Evolutionary conservation across 2,888 invertebrate species (phyloP), one percentile per base, ranked within the genome.

Genomic region (Drosophila fungiperda): DNA sequence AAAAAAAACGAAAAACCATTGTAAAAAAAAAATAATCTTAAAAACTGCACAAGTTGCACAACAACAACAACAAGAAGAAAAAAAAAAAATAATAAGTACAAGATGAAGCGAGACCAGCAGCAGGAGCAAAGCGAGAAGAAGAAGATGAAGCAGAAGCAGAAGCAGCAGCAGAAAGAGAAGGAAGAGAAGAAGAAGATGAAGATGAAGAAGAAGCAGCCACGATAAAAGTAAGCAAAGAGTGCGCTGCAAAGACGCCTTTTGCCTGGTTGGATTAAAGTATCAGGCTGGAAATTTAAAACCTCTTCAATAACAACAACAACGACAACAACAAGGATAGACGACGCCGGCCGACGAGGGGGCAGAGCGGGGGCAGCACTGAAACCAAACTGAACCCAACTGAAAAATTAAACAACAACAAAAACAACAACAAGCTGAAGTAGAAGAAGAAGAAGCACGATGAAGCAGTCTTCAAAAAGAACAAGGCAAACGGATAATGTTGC

Each of bases 251-350:
- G 66, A 69, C 61, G 70, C 76, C 55, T 53, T 72, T 80, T 66
- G 66, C 68, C 53, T 50, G 69, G 48, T 60, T 69, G 88, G 80
- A 85, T 88, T 85, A 76, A 88, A 76, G 80, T 76, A 76, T 88
- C 69, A 65, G 71, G 52, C 73, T 69, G 67, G 83, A 88, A 85
- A 83, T 76, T 86, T 76, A 74, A 83, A 83, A 83, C 83, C 86
- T 62, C 67, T 69, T 73, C 52, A 79, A 50, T 49, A 65, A 45
- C 68, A 73, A 60, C 54, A 61, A 32, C 42, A 32, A 38, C 23
- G 23, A 53, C 20, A 53, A 53, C 17, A 53, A 23, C 6, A 54
- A 23, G 36, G 54, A 17, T 35, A 54, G 42, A 20, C 40, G 32
- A 23, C 29, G 11, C n/a, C 11, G 35, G 26, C 15, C 9, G 2